These are phyloP conservation scores for Steinernema hermaphroditum DNA, from an alignment of 2,888 invertebrate genomes.

Conservation along the genomic window DNA sequence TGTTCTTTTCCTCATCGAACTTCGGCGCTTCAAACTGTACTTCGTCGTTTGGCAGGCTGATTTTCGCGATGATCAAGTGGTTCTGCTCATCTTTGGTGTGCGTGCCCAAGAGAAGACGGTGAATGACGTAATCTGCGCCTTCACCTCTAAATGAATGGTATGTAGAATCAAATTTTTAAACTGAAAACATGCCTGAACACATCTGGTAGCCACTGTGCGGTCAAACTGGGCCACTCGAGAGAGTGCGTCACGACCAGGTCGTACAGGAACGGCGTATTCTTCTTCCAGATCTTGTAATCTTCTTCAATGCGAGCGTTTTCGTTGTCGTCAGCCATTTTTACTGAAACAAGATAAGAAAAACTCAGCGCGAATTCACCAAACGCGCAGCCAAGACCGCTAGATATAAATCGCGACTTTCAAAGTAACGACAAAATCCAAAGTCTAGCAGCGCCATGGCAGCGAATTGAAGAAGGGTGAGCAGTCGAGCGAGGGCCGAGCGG, in stretches of 20 bases:
- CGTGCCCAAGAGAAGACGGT: conserved; percentile 92
- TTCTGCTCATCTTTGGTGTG: conserved; percentile 99
- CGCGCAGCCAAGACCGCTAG: no score
- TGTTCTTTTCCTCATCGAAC: conserved; percentile 97
- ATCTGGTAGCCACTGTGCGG: conserved; percentile 99
- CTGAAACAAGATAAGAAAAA: no score
- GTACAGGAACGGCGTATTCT: conserved; percentile 97
- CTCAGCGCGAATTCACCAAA: no score
- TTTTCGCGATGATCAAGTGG: conserved; percentile 94
- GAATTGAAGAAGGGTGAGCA: no score
- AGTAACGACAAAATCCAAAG: no score
- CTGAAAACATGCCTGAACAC: conserved; percentile 70
- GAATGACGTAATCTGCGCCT: conserved; percentile 95
- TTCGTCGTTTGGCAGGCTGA: conserved; percentile 97
- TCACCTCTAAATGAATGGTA: conserved; percentile 75
- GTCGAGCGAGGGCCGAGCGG: no score
- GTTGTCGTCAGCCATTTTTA: conserved; percentile 71
- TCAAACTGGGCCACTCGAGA: conserved; percentile 97
- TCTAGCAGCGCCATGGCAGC: no score
- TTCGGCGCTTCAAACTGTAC: conserved; percentile 98
- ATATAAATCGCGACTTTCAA: no score
- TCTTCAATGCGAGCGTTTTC: conserved; percentile 99
- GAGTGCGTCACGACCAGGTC: conserved; percentile 93
- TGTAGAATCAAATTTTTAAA: background rate
- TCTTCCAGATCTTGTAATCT: conserved; percentile 99